Percentiles rank a stretch among this genome's conserved stretches.
Evolutionary conservation across 2,113 vertebrate genomes (phyloP).

Genomic region (Passerina amoena): DNA sequence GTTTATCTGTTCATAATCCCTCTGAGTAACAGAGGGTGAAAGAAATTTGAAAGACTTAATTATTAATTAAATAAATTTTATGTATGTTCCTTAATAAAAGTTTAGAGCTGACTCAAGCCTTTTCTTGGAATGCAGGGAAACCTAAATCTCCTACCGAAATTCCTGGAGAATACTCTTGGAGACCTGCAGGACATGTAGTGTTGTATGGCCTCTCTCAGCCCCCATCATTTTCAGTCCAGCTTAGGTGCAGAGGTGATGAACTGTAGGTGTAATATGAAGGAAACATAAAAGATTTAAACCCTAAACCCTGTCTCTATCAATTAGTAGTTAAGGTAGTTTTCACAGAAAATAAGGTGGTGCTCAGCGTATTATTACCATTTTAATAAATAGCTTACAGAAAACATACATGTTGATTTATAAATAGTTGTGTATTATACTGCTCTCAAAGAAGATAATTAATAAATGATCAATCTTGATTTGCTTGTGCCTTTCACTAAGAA

Average conservation of each 20-base stretch:
- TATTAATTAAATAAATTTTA: not conserved
- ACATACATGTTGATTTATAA: fast-evolving
- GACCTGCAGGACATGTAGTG: fast-evolving
- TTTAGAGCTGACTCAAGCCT: not conserved
- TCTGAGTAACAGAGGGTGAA: not conserved
- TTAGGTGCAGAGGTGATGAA: not conserved
- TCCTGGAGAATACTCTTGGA: not conserved
- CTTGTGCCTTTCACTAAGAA: too few species aligned
- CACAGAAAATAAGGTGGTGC: not conserved
- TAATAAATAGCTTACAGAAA: not conserved
- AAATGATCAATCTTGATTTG: not conserved
- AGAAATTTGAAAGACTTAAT: not conserved
- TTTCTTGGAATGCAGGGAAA: not conserved
- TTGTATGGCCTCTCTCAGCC: not conserved
- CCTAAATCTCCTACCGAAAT: not conserved
- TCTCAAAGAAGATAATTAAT: not conserved
- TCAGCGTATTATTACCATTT: not conserved
- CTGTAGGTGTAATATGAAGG: not conserved
- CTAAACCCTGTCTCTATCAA: not conserved
- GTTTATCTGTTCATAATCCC: not conserved
- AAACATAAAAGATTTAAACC: not conserved
- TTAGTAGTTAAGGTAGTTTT: not conserved
- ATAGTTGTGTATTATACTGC: not conserved
- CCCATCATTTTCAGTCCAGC: not conserved
- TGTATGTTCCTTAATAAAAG: not conserved